These are phyloP conservation scores for Cryptus viduatorius DNA, from an alignment of 2,888 invertebrate genomes.

Conservation along the genomic window DNA sequence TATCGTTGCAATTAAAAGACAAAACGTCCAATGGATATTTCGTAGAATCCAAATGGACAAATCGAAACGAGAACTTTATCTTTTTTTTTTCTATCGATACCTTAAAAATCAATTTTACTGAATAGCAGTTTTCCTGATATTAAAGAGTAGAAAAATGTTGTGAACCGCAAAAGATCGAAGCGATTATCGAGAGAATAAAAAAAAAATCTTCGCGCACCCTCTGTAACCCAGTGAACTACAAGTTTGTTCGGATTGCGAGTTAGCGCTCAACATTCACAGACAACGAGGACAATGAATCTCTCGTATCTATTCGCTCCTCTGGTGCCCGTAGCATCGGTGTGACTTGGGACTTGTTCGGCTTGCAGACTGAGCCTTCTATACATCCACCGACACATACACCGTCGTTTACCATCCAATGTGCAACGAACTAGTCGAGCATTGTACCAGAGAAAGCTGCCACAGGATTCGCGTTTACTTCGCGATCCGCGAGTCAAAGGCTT, in stretches of 20 bases:
- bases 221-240: conserved; percentile 82
- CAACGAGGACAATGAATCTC: conserved; percentile 81
- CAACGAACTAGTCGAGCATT: conserved; percentile 46
- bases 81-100: too few species aligned
- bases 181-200: not conserved
- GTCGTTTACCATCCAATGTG: conserved; percentile 27
- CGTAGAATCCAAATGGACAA: too few species aligned
- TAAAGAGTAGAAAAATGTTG: conserved; percentile 28
- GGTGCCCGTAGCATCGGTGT: conserved; percentile 66
- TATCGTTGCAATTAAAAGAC: too few species aligned
- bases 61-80: too few species aligned
- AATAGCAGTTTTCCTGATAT: too few species aligned
- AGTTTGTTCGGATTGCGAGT: conserved; percentile 62
- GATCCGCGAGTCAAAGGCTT: not conserved
- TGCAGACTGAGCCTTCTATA: conserved; percentile 1
- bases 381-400: conserved; percentile 17
- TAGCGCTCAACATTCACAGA: conserved; percentile 62
- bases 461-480: conserved; percentile 48
- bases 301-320: conserved; percentile 51
- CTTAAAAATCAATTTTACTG: too few species aligned
- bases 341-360: conserved; percentile 73
- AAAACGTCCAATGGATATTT: too few species aligned
- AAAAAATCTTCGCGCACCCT: conserved; percentile 73
- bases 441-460: conserved; percentile 53
- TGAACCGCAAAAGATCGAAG: conserved; percentile 49